Evolutionary conservation across 2,888 invertebrate species (phyloP), one percentile per base, ranked within the genome.

Genomic region (Ennomos fuscantarius): DNA sequence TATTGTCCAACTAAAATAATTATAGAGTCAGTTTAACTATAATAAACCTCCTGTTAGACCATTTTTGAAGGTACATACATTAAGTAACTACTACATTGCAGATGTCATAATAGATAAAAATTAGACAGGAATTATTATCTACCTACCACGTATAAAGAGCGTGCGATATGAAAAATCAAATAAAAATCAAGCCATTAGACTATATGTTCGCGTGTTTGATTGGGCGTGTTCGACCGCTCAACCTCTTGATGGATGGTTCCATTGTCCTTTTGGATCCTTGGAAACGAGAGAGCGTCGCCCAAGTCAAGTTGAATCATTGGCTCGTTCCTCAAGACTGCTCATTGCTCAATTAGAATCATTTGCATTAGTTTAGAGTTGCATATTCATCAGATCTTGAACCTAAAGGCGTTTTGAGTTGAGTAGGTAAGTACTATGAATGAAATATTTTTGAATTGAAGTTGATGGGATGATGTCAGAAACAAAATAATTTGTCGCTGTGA

Each of bases 141-240:
- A 2, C 6, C 24, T 15, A 15, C 15, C 3, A 24, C 24, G 6
- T 3, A 6, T 24, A 24, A 24, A 24, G 24, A 24, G 3, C 24
- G 5, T 24, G 24, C 24, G 24, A 24, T 24, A 24, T 24, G 24
- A 24, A 32, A 60, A 57, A 64, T 57, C 47, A 57, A 55, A 57
- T 34, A 51, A 57, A 55, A 60, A 55, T 60, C 39, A 48, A 60
- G 52, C 45, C 65, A 60, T 60, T 60, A 58, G 49, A 49, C 24
- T 60, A 50, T 54, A 24, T 50, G 8, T n/a, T 35, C 36, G 10
- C 34, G 40, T 40, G 40, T 47, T 13, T 41, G 55, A 36, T 45
- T 12, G 60, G 65, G 65, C 65, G 65, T 63, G 55, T 43, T 52
- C 55, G 58, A 59, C 63, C 57, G 55, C 55, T 56, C 52, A 56